Base-by-base conservation (phyloP, 2,888 invertebrate genomes). In the Brachycybe producta region DNA sequence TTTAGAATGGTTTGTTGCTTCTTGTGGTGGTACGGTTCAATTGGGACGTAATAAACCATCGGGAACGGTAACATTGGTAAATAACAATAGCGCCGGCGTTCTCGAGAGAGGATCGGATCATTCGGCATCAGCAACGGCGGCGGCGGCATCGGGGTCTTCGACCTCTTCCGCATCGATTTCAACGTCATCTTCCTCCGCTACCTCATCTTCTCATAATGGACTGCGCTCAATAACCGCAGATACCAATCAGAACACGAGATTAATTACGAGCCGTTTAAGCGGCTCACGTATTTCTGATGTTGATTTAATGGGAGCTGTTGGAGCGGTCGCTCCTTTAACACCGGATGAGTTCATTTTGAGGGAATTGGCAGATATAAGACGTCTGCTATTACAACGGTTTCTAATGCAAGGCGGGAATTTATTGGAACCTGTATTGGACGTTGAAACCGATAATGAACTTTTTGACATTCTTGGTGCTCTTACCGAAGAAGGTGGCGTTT, bases 11-110 rank as follows among this genome's bases (percentile, higher is more conserved):
- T 56, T 57, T 32, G 52, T 56, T 17, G 35, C 55, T n/a, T 55
- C 56, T 17, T 53, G 24, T 24, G 46, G 40, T n/a, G 46, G 27
- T 17, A 39, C 34, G 7, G 38, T 52, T 3, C 56, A 57, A 27
- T 48, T 55, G 8, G 57, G 57, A 3, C 51, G 57, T 5, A 54
- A 57, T 39, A 53, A 57, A 32, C 57, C 57, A 21, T 57, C 57
- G 17, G 47, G 53, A 32, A 55, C 57, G 2, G 57, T 56, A 36
- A 40, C 40, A 19, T 57, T 49, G 35, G 55, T 47, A 7, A 36
- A 13, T 5, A 38, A 47, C 5, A 23, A 30, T n/a, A 28, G 26
- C 11, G 17, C 39, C 13, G 34, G 34, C 15, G 11, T 41, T 5
- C n/a, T n/a, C n/a, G n/a, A n/a, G n/a, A n/a, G n/a, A n/a, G n/a